Base-by-base conservation (phyloP, 92 coral and sea anemone genomes). In the Epizoanthus fatuus region DNA sequence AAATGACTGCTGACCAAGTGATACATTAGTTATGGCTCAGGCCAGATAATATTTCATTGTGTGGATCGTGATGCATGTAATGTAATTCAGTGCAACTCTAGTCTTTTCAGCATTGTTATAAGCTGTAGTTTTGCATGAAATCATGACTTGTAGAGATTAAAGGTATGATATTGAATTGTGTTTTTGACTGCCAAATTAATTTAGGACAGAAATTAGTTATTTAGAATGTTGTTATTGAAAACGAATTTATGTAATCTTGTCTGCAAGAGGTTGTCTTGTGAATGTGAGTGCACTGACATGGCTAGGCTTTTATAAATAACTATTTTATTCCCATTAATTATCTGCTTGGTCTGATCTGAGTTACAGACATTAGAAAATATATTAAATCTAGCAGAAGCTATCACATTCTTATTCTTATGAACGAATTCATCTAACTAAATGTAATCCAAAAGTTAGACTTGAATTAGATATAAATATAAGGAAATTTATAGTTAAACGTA, bases 161-260 rank as follows among this genome's bases (percentile, higher is more conserved):
- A 64, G 70, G 70, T 64, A 64, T 64, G 70, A 64, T 64, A 64
- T 64, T 64, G 70, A 64, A 64, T 38, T 64, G 70, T 17, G 70
- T 64, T 64, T 64, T 38, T 64, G 39, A 64, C 19, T 64, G 70
- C 70, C 70, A 17, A 64, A 64, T 64, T 38, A 64, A 25, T 64
- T 64, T 64, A 64, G 19, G 70, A 64, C 70, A 32, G 70, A 64
- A 64, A 64, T 20, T 64, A 64, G 70, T 64, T 38, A 64, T 64
- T 64, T 64, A 64, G 70, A 32, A 64, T 64, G 70, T 64, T 64
- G 19, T 64, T 38, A 64, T 64, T 64, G 70, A 64, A 64, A 64
- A 64, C 70, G 70, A 64, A 64, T 15, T 64, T 29, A 2, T 29
- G 35, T 29, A 29, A 29, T 29, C 35, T 29, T 29, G 35, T 29